Evolutionary conservation across 2,113 vertebrate genomes (phyloP).

Genomic region (Steatornis caripensis): DNA sequence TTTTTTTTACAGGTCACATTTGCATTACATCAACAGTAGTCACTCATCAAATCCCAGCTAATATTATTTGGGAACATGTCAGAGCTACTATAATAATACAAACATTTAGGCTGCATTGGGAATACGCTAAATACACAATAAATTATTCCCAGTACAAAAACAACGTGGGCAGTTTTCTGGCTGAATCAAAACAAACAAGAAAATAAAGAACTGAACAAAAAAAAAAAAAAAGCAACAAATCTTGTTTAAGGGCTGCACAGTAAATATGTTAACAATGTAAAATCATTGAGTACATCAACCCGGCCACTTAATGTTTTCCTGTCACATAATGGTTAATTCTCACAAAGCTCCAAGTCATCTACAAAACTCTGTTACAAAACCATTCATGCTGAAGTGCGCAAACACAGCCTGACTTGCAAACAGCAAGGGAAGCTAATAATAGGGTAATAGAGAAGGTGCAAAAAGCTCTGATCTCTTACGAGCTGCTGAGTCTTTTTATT

Average conservation of each 20-base stretch:
- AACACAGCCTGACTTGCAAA: not conserved
- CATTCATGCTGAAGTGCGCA: not conserved
- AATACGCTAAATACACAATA: not conserved
- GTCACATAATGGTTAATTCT: not conserved
- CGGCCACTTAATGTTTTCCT: not conserved
- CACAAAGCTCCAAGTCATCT: not conserved
- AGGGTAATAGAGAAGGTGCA: not conserved
- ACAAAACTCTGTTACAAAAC: not conserved
- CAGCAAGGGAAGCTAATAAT: not conserved
- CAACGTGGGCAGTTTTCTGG: not conserved
- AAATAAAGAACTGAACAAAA: not conserved
- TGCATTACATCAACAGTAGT: slow-evolving; percentile 8
- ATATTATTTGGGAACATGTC: slow-evolving; percentile 22
- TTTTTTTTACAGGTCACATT: not conserved
- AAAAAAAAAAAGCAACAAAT: not conserved
- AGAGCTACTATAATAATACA: not conserved
- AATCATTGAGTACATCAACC: not conserved
- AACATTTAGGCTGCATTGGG: not conserved
- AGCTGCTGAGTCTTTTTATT: not conserved
- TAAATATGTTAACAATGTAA: not conserved
- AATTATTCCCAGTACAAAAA: not conserved
- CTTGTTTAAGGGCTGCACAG: not conserved
- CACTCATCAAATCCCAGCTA: slow-evolving; percentile 15
- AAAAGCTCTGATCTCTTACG: not conserved
- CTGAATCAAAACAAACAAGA: not conserved